phyloP scores from a whole-genome alignment of 1,140 invertebrate species.

The Manduca sexta region DNA sequence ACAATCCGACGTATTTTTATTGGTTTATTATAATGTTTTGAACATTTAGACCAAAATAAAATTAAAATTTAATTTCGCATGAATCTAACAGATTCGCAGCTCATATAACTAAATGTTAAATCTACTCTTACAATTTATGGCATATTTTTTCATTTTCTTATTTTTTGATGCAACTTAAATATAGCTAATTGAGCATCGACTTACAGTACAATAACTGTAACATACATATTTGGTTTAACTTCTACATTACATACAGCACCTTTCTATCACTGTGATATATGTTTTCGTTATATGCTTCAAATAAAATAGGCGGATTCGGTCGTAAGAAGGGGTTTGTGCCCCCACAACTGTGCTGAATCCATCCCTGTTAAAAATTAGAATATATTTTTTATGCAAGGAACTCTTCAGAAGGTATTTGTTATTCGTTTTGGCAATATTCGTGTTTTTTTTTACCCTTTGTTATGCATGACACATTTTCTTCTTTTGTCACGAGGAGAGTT shows the following conservation, averaged over 20 bases:
- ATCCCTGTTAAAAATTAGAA: too few species aligned
- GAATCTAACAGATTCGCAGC: not conserved
- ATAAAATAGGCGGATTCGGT: not conserved
- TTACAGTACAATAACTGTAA: constrained; percentile 33
- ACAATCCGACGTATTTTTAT: too few species aligned
- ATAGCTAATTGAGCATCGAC: constrained; percentile 54
- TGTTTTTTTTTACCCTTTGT: too few species aligned
- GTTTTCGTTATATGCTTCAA: constrained; percentile 26
- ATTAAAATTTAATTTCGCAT: too few species aligned
- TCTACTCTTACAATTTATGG: constrained; percentile 36
- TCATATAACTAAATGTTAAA: not conserved
- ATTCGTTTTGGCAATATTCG: too few species aligned
- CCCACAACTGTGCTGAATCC: too few species aligned
- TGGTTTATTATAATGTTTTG: too few species aligned
- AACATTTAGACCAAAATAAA: too few species aligned
- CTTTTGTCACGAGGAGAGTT: too few species aligned
- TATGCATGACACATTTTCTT: too few species aligned
- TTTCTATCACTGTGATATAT: constrained; percentile 43
- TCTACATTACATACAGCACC: constrained; percentile 52
- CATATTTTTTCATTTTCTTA: constrained; percentile 25
- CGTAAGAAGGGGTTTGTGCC: not conserved
- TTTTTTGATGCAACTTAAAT: constrained; percentile 18
- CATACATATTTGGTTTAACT: constrained; percentile 55
- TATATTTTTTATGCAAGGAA: too few species aligned
- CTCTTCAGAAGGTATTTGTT: too few species aligned